Conservation (phyloP, 2,113 vertebrate species). For the Gorsachius goisagi region DNA sequence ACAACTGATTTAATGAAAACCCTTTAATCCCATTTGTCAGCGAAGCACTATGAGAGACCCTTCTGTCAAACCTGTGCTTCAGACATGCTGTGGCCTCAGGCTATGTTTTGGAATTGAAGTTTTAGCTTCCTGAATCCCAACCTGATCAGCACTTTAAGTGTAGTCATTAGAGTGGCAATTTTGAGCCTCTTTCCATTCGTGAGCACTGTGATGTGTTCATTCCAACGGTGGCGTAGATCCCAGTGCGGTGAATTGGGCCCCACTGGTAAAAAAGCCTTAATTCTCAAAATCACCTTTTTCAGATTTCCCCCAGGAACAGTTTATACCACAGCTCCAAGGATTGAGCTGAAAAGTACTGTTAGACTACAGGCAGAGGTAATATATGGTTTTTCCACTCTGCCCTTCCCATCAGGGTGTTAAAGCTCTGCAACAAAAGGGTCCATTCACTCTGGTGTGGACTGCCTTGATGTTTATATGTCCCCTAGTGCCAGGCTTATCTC, state of each 20-base stretch:
- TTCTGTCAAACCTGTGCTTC: conserved; percentile 48
- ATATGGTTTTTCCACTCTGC: background rate
- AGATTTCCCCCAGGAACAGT: background rate
- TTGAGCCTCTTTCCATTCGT: background rate
- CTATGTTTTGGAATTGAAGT: conserved; percentile 55
- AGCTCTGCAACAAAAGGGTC: background rate
- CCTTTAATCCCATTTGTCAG: conserved; percentile 57
- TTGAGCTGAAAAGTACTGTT: background rate
- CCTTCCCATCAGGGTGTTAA: background rate
- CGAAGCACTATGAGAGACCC: background rate
- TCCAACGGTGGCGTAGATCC: background rate
- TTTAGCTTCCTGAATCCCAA: conserved; percentile 41
- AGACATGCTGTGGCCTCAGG: conserved; percentile 37
- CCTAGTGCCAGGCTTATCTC: conserved; percentile 4
- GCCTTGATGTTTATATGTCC: background rate
- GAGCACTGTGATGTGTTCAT: background rate
- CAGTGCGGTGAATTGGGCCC: background rate
- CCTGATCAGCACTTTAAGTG: conserved; percentile 36
- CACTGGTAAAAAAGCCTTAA: background rate
- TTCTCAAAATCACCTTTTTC: background rate
- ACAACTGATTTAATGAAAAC: conserved; percentile 51
- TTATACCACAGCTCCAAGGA: background rate
- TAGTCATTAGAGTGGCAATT: conserved; percentile 17
- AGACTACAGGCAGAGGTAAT: background rate
- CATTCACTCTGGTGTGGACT: background rate